phyloP scores from a whole-genome alignment of 1,140 invertebrate species.

The Drosophila triauraria region DNA sequence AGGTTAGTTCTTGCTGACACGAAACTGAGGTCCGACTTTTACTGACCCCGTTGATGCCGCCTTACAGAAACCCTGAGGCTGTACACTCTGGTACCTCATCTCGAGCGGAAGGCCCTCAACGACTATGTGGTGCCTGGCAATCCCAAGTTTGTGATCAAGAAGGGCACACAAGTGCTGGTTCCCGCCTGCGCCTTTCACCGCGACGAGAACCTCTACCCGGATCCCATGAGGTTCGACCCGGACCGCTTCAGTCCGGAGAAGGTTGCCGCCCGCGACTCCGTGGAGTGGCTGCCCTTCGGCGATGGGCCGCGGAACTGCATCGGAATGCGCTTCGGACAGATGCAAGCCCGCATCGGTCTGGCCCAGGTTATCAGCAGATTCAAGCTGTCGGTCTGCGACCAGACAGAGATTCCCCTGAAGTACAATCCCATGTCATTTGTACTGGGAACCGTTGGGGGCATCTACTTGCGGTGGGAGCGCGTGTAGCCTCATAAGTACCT shows the following conservation, averaged over 20 bases:
- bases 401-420: conserved; percentile 57
- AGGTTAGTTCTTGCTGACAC: conserved; percentile 67
- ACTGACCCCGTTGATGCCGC: conserved; percentile 49
- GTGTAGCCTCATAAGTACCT: not conserved
- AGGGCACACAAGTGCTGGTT: conserved; percentile 87
- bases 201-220: conserved; percentile 86
- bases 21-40: no score
- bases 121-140: conserved; percentile 87
- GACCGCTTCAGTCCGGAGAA: conserved; percentile 86
- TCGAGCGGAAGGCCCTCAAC: conserved; percentile 87
- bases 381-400: conserved; percentile 64
- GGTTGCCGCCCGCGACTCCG: conserved; percentile 84
- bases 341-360: conserved; percentile 85
- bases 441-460: conserved; percentile 54
- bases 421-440: conserved; percentile 54
- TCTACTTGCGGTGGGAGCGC: conserved; percentile 41
- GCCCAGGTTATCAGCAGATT: conserved; percentile 82
- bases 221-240: conserved; percentile 88
- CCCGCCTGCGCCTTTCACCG: conserved; percentile 87
- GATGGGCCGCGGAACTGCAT: conserved; percentile 86
- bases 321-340: conserved; percentile 85
- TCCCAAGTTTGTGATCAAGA: conserved; percentile 86
- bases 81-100: conserved; percentile 87
- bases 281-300: conserved; percentile 88
- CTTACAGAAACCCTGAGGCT: conserved; percentile 88